Evolutionary conservation across 2,113 vertebrate species (phyloP).

Genomic region (Etheostoma spectabile): DNA sequence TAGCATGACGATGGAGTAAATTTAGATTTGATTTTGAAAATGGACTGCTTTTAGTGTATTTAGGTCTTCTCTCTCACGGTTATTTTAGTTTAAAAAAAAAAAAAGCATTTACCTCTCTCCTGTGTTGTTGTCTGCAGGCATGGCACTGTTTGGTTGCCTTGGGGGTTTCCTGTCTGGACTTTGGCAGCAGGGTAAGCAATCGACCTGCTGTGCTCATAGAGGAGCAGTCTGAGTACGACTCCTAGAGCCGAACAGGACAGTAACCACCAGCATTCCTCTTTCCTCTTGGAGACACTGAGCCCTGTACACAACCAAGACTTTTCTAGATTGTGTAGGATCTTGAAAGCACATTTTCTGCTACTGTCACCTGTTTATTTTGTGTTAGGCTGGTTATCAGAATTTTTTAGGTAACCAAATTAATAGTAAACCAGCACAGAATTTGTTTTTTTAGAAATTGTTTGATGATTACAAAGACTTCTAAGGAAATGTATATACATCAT

Average conservation of each 20-base stretch:
- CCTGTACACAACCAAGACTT: conserved; percentile 42
- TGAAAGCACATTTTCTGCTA: conserved; percentile 15
- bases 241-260: conserved; percentile 73
- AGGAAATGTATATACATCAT: neutral
- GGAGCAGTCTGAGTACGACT: conserved; percentile 77
- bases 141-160: conserved; percentile 93
- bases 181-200: conserved; percentile 90
- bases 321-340: conserved; percentile 40
- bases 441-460: neutral
- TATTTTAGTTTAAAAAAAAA: too few relatives aligned
- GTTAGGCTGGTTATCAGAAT: conserved; percentile 37
- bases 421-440: conserved; percentile 29
- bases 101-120: too few relatives aligned
- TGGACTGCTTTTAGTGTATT: neutral
- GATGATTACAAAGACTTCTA: neutral
- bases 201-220: conserved; percentile 84
- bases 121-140: conserved; percentile 77
- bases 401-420: conserved; percentile 14
- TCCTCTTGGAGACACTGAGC: conserved; percentile 49
- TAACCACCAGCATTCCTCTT: conserved; percentile 64
- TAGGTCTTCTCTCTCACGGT: too few relatives aligned
- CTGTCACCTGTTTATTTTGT: conserved; percentile 22
- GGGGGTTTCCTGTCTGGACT: conserved; percentile 89
- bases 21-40: neutral
- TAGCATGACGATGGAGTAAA: neutral